Evolutionary conservation across 2,797 vertebrate species (phyloP).

Genomic region (Taeniopygia guttata): DNA sequence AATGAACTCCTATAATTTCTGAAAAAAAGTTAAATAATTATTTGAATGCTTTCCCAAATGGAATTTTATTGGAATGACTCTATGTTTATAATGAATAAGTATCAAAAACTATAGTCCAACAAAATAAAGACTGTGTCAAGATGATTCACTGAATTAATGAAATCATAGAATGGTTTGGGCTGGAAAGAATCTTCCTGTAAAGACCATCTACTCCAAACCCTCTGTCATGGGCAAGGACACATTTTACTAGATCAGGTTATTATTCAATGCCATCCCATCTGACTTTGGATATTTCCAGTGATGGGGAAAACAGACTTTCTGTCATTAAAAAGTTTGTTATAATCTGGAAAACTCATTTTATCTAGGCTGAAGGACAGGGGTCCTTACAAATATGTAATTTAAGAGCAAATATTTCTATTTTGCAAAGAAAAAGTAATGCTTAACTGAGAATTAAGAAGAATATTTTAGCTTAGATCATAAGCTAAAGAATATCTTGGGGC

Average conservation of each 20-base stretch:
- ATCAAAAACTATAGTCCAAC: not conserved
- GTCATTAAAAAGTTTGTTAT: not conserved
- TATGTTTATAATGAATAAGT: not conserved
- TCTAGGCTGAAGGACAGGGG: not conserved
- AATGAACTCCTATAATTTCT: not conserved
- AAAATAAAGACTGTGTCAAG: not conserved
- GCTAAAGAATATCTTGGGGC: not conserved
- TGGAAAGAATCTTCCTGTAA: not conserved
- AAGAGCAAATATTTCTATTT: not conserved
- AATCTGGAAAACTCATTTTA: not conserved
- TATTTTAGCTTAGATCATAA: not conserved
- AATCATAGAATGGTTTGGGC: not conserved
- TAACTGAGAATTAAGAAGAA: not conserved
- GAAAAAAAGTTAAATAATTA: not conserved
- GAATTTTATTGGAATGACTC: not conserved
- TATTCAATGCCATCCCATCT: not conserved
- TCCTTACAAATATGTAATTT: not conserved
- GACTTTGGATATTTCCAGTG: not conserved
- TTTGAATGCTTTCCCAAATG: not conserved
- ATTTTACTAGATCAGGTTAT: not conserved
- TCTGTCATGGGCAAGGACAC: accelerated
- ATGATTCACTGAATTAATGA: not conserved
- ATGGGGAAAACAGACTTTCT: not conserved
- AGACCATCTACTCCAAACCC: not conserved
- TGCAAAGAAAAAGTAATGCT: accelerated